Conservation (phyloP, 2,888 invertebrate species). For the Abscondita cerata region DNA sequence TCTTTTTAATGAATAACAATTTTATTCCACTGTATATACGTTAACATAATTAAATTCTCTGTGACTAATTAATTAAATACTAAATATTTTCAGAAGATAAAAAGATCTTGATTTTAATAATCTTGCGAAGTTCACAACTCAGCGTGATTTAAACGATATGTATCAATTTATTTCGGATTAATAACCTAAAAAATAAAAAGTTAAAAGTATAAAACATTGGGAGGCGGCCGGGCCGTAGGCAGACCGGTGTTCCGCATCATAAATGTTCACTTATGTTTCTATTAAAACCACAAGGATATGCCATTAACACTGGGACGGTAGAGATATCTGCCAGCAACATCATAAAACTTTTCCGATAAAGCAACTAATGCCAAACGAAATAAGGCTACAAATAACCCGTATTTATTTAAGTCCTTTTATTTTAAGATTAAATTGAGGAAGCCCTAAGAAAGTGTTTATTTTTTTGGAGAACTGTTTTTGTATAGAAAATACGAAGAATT, state of each 20-base stretch:
- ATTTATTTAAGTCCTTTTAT: constrained; percentile 44
- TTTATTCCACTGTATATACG: no score
- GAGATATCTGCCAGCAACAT: constrained; percentile 53
- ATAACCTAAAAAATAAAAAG: no score
- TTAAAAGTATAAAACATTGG: not conserved
- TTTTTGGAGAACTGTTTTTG: constrained; percentile 24
- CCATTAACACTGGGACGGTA: constrained; percentile 51
- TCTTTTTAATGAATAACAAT: not conserved
- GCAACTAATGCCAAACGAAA: constrained; percentile 46
- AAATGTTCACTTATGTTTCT: constrained; percentile 61
- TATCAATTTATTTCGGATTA: no score
- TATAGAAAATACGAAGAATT: constrained; percentile 44
- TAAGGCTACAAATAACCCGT: constrained; percentile 43
- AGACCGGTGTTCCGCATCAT: constrained; percentile 60
- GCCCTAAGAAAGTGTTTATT: not conserved
- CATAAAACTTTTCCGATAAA: constrained; percentile 37
- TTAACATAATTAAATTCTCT: no score
- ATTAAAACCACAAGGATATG: constrained; percentile 56
- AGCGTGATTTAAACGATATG: no score
- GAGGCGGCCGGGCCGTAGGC: constrained; percentile 15
- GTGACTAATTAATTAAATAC: not conserved
- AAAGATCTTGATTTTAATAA: no score
- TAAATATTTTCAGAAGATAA: no score
- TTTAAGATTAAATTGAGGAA: constrained; percentile 44
- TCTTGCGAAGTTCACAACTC: no score